Evolutionary conservation across 2,888 invertebrate species (phyloP).

Genomic region (Psylliodes chrysocephalus): DNA sequence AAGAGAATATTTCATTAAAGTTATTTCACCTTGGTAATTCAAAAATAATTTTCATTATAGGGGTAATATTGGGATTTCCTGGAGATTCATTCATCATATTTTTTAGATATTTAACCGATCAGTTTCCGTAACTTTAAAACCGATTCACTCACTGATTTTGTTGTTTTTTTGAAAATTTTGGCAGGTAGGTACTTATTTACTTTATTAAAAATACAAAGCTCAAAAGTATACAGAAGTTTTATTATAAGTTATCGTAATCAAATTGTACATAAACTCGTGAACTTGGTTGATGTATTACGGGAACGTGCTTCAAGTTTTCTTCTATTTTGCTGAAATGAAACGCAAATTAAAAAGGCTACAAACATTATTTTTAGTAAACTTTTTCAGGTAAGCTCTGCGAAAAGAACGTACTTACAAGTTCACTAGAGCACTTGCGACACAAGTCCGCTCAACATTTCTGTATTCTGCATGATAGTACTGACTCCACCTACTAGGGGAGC

Average conservation of each 20-base stretch:
- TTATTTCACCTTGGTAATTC: too few relatives aligned
- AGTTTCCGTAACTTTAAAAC: too few relatives aligned
- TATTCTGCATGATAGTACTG: constrained; percentile 19
- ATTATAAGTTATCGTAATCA: too few relatives aligned
- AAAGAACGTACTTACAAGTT: constrained; percentile 25
- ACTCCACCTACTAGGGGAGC: constrained; percentile 21
- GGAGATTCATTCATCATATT: too few relatives aligned
- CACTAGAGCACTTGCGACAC: constrained; percentile 25
- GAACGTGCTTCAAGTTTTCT: background rate
- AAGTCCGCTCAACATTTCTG: constrained; percentile 29
- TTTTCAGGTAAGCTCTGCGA: background rate
- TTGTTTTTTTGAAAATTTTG: too few relatives aligned
- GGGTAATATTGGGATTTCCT: too few relatives aligned
- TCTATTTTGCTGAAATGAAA: background rate
- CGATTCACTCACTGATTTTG: too few relatives aligned
- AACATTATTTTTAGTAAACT: background rate
- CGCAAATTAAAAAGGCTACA: background rate
- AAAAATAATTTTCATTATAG: too few relatives aligned
- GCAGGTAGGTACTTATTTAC: background rate
- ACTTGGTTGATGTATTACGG: background rate
- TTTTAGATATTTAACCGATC: too few relatives aligned
- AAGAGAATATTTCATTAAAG: too few relatives aligned
- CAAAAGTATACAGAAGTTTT: background rate
- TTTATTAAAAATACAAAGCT: background rate
- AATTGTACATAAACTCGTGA: too few relatives aligned